Conservation (phyloP, 1,140 invertebrate genomes). For the Apis dorsata region DNA sequence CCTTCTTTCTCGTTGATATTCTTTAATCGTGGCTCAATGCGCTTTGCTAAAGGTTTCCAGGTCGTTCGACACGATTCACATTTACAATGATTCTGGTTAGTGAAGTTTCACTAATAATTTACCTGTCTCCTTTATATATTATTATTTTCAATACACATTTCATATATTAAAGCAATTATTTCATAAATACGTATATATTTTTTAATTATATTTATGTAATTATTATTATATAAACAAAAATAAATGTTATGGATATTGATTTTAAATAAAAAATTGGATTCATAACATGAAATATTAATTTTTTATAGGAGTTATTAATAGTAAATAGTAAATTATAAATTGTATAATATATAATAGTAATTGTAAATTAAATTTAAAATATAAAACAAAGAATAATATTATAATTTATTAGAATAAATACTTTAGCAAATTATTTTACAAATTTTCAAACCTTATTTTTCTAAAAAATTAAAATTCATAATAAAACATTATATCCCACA, state of each 20-base stretch:
- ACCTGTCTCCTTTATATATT: not conserved
- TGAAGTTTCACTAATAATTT: not conserved
- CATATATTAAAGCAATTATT: not conserved
- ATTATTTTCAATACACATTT: not conserved
- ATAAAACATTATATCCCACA: not conserved
- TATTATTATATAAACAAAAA: too few relatives aligned
- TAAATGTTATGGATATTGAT: too few relatives aligned
- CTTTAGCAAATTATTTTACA: too few relatives aligned
- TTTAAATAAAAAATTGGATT: too few relatives aligned
- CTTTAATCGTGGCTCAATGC: constrained; percentile 36
- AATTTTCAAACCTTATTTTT: not conserved
- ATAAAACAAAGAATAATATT: not conserved
- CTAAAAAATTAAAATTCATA: too few relatives aligned
- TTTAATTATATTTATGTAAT: too few relatives aligned
- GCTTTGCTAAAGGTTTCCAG: constrained; percentile 45
- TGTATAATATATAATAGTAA: too few relatives aligned
- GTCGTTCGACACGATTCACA: constrained; percentile 36
- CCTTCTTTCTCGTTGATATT: constrained; percentile 51
- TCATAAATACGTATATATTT: too few relatives aligned
- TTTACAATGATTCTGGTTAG: constrained; percentile 9
- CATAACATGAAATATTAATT: too few relatives aligned
- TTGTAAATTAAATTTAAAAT: not conserved
- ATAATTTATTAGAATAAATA: too few relatives aligned
- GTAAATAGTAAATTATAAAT: too few relatives aligned
- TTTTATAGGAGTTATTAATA: too few relatives aligned